phyloP scores from a whole-genome alignment of 1,140 invertebrate species.

The Choristoneura fumiferana region DNA sequence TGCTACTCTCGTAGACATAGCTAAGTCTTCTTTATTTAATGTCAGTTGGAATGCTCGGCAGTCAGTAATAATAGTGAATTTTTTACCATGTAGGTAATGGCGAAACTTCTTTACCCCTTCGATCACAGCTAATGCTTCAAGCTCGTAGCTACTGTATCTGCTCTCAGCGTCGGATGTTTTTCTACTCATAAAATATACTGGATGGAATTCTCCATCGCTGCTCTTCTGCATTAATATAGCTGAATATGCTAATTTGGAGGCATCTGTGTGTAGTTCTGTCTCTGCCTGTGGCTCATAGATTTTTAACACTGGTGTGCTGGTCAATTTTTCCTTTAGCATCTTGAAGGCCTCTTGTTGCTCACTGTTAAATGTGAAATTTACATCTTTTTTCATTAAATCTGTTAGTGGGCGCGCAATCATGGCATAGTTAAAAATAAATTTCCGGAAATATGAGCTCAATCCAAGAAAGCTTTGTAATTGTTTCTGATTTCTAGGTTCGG shows the following conservation, averaged over 20 bases:
- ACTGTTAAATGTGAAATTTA: conserved; percentile 26
- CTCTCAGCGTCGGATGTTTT: conserved; percentile 39
- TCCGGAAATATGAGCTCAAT: conserved; percentile 44
- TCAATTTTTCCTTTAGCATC: conserved; percentile 32
- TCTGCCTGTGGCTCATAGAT: conserved; percentile 37
- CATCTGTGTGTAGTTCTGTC: conserved; percentile 48
- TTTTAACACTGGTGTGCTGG: conserved; percentile 36
- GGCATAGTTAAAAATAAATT: conserved; percentile 35
- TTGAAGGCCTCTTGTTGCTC: conserved; percentile 35
- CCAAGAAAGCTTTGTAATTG: conserved; percentile 49
- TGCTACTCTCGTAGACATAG: conserved; percentile 36
- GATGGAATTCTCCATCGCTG: conserved; percentile 34
- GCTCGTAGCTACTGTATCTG: conserved; percentile 41
- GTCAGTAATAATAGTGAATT: conserved; percentile 56
- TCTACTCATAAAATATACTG: conserved; percentile 41
- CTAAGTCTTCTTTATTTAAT: conserved; percentile 43
- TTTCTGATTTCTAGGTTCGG: conserved; percentile 28
- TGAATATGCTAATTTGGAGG: conserved; percentile 38
- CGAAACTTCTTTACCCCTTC: conserved; percentile 50
- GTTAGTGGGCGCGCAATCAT: conserved; percentile 29
- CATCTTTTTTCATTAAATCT: conserved; percentile 27
- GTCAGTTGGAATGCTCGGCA: conserved; percentile 50
- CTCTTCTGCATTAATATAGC: conserved; percentile 39
- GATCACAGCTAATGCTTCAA: conserved; percentile 52
- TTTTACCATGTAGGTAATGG: conserved; percentile 45